These are phyloP conservation scores for Danio kyathit DNA, from an alignment of 2,797 vertebrate genomes.

Conservation along the genomic window DNA sequence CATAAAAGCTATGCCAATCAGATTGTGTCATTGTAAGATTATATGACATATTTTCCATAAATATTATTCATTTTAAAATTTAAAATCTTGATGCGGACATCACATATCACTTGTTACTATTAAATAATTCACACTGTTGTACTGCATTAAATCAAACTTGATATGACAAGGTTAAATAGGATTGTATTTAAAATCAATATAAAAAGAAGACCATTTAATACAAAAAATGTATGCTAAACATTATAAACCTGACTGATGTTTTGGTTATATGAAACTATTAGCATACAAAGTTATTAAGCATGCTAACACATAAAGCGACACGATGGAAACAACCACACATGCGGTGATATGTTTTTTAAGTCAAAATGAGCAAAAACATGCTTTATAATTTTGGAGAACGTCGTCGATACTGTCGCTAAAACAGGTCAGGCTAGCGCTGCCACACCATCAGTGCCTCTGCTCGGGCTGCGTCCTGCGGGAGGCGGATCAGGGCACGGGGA, in stretches of 20 bases:
- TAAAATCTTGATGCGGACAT: too few species aligned
- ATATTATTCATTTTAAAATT: too few species aligned
- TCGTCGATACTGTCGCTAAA: neutral
- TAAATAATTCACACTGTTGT: too few species aligned
- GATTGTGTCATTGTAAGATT: too few species aligned
- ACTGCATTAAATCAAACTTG: too few species aligned
- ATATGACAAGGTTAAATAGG: neutral
- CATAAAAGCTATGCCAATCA: too few species aligned
- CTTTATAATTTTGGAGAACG: neutral
- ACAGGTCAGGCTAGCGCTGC: neutral
- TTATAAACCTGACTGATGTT: neutral
- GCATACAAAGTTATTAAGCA: too few species aligned
- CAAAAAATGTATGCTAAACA: neutral
- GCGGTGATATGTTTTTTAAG: neutral
- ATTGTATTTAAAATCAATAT: neutral
- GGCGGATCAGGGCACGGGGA: conserved; percentile 22
- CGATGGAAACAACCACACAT: neutral
- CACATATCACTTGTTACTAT: too few species aligned
- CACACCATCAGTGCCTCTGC: conserved; percentile 19
- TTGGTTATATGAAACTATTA: neutral
- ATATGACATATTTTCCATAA: too few species aligned
- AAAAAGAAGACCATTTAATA: neutral
- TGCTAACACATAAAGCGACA: neutral
- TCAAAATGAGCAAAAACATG: neutral
- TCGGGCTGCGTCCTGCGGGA: conserved; percentile 7